A percentile compares a stretch with the other conserved stretches of the same genome.
Evolutionary conservation across 35 echinoderm and acorn worm genomes (phyloP).

Genomic region (Holothuria glaberrima): DNA sequence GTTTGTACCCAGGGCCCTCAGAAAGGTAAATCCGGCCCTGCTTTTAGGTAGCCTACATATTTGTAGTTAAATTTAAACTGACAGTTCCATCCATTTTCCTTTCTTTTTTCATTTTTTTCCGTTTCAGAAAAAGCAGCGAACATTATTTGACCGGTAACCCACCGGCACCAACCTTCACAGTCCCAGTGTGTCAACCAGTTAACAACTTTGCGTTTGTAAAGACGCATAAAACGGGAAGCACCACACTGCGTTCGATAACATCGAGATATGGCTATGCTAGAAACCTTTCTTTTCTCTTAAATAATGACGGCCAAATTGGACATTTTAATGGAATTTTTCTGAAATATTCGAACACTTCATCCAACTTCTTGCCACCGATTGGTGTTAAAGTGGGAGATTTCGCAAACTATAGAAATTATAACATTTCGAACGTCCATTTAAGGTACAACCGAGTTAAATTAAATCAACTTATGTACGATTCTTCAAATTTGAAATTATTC

Average conservation of each 20-base stretch:
- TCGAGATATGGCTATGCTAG: slow-evolving; percentile 54
- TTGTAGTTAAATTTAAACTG: too few relatives aligned
- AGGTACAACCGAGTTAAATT: slow-evolving; percentile 36
- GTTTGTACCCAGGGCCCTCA: too few relatives aligned
- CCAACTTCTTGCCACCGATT: slow-evolving; percentile 65
- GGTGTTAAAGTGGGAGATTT: slow-evolving; percentile 44
- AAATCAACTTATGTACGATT: slow-evolving; percentile 60
- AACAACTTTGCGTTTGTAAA: slow-evolving; percentile 67
- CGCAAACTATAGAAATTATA: slow-evolving; percentile 61
- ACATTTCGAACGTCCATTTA: slow-evolving; percentile 65
- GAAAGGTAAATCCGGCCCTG: too few relatives aligned
- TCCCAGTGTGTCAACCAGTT: neutral
- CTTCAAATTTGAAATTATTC: slow-evolving; percentile 39
- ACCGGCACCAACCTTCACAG: too few relatives aligned
- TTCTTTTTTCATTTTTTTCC: too few relatives aligned
- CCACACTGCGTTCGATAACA: slow-evolving; percentile 62
- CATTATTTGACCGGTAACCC: too few relatives aligned
- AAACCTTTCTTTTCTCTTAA: slow-evolving; percentile 55
- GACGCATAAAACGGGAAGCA: slow-evolving; percentile 81
- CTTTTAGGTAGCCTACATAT: too few relatives aligned
- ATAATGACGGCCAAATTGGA: slow-evolving; percentile 37
- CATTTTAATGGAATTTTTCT: slow-evolving; percentile 38
- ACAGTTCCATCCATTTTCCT: too few relatives aligned
- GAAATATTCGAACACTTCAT: slow-evolving; percentile 1
- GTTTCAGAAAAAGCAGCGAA: too few relatives aligned